Evolutionary conservation across 1,140 invertebrate genomes (phyloP).

Genomic region (Halotydeus destructor): DNA sequence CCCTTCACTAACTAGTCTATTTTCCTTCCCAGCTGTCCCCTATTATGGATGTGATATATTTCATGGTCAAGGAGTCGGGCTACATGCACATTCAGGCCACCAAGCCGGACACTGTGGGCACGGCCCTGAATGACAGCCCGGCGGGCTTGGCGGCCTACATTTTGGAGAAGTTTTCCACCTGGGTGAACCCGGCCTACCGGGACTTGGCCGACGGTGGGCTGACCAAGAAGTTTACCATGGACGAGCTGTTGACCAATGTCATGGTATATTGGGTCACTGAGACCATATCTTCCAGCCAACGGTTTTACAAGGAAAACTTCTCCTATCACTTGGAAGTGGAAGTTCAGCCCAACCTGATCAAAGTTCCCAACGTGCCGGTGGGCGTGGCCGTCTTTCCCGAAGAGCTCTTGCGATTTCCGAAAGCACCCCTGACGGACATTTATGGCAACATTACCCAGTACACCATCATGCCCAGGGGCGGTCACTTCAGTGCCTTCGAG

Average conservation of each 20-base stretch:
- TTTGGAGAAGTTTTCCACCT: slow-evolving; percentile 53
- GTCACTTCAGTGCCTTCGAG: slow-evolving; percentile 68
- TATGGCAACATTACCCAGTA: slow-evolving; percentile 22
- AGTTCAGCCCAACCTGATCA: neutral
- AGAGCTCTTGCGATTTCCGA: slow-evolving; percentile 23
- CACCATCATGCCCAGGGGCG: slow-evolving; percentile 31
- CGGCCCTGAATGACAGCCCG: slow-evolving; percentile 14
- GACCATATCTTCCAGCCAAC: slow-evolving; percentile 47
- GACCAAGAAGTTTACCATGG: slow-evolving; percentile 34
- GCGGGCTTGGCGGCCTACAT: slow-evolving; percentile 36
- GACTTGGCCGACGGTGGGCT: slow-evolving; percentile 45
- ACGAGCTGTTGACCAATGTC: slow-evolving; percentile 61
- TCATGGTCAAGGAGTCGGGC: slow-evolving; percentile 43
- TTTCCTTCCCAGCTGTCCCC: slow-evolving; percentile 37
- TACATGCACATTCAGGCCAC: slow-evolving; percentile 61
- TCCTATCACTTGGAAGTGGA: slow-evolving; percentile 34
- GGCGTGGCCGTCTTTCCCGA: slow-evolving; percentile 24
- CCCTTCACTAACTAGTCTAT: too few species aligned
- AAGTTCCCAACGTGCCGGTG: slow-evolving; percentile 21
- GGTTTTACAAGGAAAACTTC: slow-evolving; percentile 44
- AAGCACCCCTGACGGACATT: neutral
- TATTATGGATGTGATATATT: slow-evolving; percentile 18
- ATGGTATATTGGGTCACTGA: slow-evolving; percentile 68
- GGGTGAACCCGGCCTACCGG: slow-evolving; percentile 7
- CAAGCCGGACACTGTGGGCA: slow-evolving; percentile 74